Evolutionary conservation across 64 coral and sea anemone species (phyloP), one percentile per base, ranked within the genome.

Genomic region (Catalaphyllia jardinei): DNA sequence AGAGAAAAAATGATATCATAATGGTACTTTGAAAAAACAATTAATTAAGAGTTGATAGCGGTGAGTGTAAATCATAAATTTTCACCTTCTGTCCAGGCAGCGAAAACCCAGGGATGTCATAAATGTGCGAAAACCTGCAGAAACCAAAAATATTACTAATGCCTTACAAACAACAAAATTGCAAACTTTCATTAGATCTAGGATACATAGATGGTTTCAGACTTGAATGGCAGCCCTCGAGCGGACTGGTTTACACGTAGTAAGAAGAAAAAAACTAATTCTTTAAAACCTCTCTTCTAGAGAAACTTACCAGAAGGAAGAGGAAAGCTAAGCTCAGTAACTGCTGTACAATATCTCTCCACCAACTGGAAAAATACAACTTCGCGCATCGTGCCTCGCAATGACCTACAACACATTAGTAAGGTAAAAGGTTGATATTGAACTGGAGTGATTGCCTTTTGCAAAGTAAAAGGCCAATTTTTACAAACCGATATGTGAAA

Each of bases 351-450:
- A 63, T 82, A 96, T 85, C 95, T 90, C 72, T 96, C 88, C 9
- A 96, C 87, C 87, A 96, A 80, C 35, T 96, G 94, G 62, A 96
- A 96, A 16, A 93, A 82, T 35, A 92, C 95, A 24, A 96, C 87
- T 31, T 96, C 95, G 60, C 91, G 91, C 29, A 91, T 89, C 8
- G 91, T 96, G 28, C 88, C 95, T 28, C 84, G 91, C 50, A 86
- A 86, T 51, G 79, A 91, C 51, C 95, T 96, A 25, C 31, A 84
- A 61, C 28, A 79, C 9, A 25, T 10, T 64, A 22, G 12, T 17
- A 5, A 67, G 8, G 64, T 24, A 24, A 7, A 0, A 28, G 24
- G 64, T 67, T 16, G 7, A 67, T n/a, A 64, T 64, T 17, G 16
- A 64, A 20, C 24, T 5, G 16, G 1, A 20, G 64, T 67, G 8